Evolutionary conservation across 2,113 vertebrate genomes (phyloP).

Genomic region (Cephalopholis sonnerati): DNA sequence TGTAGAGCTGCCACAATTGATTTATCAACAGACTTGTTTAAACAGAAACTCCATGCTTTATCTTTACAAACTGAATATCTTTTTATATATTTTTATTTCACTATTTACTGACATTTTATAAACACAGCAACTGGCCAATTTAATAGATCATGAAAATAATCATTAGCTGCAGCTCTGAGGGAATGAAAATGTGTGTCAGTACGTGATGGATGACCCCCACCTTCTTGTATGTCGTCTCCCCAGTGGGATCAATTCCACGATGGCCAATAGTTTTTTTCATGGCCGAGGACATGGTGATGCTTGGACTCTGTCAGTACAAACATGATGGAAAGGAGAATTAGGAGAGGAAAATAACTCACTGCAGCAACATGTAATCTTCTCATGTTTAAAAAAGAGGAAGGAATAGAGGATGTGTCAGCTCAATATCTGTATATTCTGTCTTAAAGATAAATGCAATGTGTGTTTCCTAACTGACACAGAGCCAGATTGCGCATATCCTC

Average conservation of each 20-base stretch:
- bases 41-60: background rate
- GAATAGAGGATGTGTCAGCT: slow-evolving; percentile 43
- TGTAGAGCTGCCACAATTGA: background rate
- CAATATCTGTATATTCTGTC: slow-evolving; percentile 18
- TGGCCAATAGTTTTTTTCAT: slow-evolving; percentile 93
- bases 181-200: background rate
- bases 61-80: background rate
- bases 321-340: slow-evolving; percentile 33
- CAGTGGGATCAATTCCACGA: slow-evolving; percentile 91
- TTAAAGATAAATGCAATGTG: background rate
- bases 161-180: background rate
- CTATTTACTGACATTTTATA: background rate
- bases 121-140: background rate
- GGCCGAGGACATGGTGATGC: slow-evolving; percentile 78
- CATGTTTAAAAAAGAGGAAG: slow-evolving; percentile 59
- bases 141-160: background rate
- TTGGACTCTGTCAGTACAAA: slow-evolving; percentile 83
- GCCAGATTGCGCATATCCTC: slow-evolving; percentile 16
- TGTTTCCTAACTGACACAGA: slow-evolving; percentile 18
- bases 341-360: slow-evolving; percentile 1
- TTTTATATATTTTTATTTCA: no score
- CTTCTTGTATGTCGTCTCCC: slow-evolving; percentile 98
- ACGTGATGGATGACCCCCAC: slow-evolving; percentile 64
- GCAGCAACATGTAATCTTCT: slow-evolving; percentile 17
- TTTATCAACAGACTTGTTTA: background rate